Conservation (phyloP, 2,888 invertebrate species). For the Cephus spinipes region DNA sequence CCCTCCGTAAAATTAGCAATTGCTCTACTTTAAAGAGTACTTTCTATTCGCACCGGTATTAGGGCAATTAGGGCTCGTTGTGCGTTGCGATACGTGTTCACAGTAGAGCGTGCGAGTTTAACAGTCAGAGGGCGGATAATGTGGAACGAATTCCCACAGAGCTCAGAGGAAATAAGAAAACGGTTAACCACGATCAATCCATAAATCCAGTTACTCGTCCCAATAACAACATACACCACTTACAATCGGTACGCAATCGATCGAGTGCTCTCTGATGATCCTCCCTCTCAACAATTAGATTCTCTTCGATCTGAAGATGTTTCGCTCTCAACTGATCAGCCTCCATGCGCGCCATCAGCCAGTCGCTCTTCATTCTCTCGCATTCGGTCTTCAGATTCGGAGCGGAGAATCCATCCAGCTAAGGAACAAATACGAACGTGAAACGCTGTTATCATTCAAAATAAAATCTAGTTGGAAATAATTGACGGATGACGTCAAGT, state of each 20-base stretch:
- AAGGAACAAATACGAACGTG: slow-evolving; percentile 41
- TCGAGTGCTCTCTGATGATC: slow-evolving; percentile 60
- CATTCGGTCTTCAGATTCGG: slow-evolving; percentile 69
- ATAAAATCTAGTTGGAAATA: neutral
- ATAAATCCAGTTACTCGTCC: neutral
- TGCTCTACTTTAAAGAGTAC: slow-evolving; percentile 43
- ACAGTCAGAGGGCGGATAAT: neutral
- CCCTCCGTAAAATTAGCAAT: slow-evolving; percentile 41
- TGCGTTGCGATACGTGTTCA: slow-evolving; percentile 1
- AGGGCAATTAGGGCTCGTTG: slow-evolving; percentile 45
- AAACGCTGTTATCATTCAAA: neutral
- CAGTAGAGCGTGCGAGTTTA: neutral
- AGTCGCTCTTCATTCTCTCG: slow-evolving; percentile 67
- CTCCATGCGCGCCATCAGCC: slow-evolving; percentile 66
- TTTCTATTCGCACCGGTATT: slow-evolving; percentile 37
- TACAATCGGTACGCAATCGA: slow-evolving; percentile 58
- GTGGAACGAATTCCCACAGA: neutral
- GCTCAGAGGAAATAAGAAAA: neutral
- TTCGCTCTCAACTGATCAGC: slow-evolving; percentile 66
- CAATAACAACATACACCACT: slow-evolving; percentile 30
- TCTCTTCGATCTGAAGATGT: slow-evolving; percentile 62
- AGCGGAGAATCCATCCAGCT: slow-evolving; percentile 74
- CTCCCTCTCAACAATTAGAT: slow-evolving; percentile 61
- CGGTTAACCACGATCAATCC: neutral
- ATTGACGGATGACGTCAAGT: neutral